phyloP scores from a whole-genome alignment of 2,888 invertebrate species.

The Athrips mouffetella region DNA sequence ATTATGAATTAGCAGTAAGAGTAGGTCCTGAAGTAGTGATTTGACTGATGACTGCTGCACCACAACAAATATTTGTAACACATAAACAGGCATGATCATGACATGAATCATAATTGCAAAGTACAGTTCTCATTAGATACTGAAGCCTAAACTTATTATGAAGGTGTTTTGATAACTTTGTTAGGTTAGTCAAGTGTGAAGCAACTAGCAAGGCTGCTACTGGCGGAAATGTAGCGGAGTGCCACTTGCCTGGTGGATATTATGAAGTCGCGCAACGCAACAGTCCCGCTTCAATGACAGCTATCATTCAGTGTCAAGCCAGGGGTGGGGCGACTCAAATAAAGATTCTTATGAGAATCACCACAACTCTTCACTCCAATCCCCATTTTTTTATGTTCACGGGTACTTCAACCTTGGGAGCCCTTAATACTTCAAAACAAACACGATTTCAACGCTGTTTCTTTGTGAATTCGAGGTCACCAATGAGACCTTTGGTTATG shows the following conservation, averaged over 20 bases:
- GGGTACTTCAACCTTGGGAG: not conserved
- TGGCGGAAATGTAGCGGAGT: slow-evolving; percentile 24
- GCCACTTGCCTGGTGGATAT: slow-evolving; percentile 26
- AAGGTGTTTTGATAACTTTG: not conserved
- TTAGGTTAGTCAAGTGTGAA: slow-evolving; percentile 13
- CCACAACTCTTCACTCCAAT: not conserved
- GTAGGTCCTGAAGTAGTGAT: no score
- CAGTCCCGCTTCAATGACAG: slow-evolving; percentile 62
- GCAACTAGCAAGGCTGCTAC: not conserved
- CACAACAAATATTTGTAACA: no score
- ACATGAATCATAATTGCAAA: not conserved
- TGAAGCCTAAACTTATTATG: not conserved
- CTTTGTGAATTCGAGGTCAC: slow-evolving; percentile 66
- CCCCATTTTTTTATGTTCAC: not conserved
- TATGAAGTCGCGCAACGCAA: slow-evolving; percentile 47
- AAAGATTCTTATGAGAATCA: slow-evolving; percentile 38
- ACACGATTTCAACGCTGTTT: slow-evolving; percentile 47
- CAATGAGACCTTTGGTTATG: slow-evolving; percentile 61
- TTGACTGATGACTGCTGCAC: no score
- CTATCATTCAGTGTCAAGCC: slow-evolving; percentile 55
- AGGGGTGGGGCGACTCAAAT: slow-evolving; percentile 70
- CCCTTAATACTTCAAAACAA: not conserved
- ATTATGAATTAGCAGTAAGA: no score
- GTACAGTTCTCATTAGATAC: no score
- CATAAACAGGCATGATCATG: no score